Evolutionary conservation across 2,113 vertebrate genomes (phyloP).

Genomic region (Bombycilla garrulus): DNA sequence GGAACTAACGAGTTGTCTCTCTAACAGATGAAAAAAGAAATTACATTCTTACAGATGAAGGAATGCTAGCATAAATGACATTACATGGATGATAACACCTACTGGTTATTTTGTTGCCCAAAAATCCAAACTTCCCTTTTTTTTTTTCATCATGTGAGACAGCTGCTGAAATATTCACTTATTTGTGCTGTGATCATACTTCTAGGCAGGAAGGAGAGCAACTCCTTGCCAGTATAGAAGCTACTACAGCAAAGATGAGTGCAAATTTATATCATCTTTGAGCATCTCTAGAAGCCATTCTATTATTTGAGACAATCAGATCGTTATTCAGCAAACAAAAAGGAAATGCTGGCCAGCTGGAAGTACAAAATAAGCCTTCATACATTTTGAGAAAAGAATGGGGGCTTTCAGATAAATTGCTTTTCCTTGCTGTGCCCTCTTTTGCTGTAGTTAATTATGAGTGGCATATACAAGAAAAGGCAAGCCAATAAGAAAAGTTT

Average conservation of each 20-base stretch:
- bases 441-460: constrained; percentile 54
- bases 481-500: constrained; percentile 45
- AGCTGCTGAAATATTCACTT: constrained; percentile 42
- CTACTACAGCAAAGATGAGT: constrained; percentile 10
- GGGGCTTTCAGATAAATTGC: constrained; percentile 49
- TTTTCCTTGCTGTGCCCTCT: constrained; percentile 23
- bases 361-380: constrained; percentile 11
- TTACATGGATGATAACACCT: neutral
- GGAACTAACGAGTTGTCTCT: neutral
- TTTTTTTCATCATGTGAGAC: neutral
- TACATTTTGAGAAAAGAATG: constrained; percentile 48
- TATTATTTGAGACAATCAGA: constrained; percentile 35
- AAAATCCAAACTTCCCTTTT: constrained; percentile 21
- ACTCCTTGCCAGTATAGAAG: constrained; percentile 24
- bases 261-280: neutral
- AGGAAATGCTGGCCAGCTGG: neutral
- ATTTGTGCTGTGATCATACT: constrained; percentile 40
- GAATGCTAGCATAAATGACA: neutral
- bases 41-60: constrained; percentile 20
- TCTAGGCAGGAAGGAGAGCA: constrained; percentile 33
- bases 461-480: constrained; percentile 43
- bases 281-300: constrained; percentile 7
- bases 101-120: constrained; percentile 30
- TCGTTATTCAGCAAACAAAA: constrained; percentile 38
- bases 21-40: constrained; percentile 9